A percentile compares a stretch with the other conserved stretches of the same genome.
phyloP scores from a whole-genome alignment of 2,888 invertebrate genomes.

The Alentia gelatinosa region DNA sequence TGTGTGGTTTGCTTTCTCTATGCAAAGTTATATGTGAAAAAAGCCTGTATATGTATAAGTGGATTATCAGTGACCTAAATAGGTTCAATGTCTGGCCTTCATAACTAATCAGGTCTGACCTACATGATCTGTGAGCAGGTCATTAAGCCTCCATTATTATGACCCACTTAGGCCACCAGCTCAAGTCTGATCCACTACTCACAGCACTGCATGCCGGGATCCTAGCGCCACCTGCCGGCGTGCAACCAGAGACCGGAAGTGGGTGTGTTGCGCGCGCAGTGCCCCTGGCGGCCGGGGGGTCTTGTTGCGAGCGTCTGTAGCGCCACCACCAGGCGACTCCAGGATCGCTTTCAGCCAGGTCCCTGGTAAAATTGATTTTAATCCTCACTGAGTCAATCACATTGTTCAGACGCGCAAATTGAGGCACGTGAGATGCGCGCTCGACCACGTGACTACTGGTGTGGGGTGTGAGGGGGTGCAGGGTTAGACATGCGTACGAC shows the following conservation, averaged over 20 bases:
- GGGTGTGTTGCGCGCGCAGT: background rate
- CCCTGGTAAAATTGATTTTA: slow-evolving; percentile 54
- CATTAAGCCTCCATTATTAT: too few species aligned
- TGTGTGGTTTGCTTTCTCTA: too few species aligned
- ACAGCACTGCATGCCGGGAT: too few species aligned
- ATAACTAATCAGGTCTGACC: too few species aligned
- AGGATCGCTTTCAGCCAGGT: background rate
- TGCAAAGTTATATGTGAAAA: too few species aligned
- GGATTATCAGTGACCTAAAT: too few species aligned
- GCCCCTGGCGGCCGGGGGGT: background rate
- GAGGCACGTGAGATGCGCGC: background rate
- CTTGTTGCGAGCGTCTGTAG: background rate
- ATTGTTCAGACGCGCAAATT: slow-evolving; percentile 47
- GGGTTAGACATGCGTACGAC: slow-evolving; percentile 20
- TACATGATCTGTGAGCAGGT: too few species aligned
- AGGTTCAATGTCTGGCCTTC: too few species aligned
- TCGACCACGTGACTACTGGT: background rate
- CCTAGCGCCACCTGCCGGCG: background rate
- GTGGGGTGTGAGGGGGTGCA: background rate
- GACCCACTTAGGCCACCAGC: too few species aligned
- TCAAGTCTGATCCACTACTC: too few species aligned
- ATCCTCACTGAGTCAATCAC: slow-evolving; percentile 22
- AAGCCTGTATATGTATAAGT: too few species aligned
- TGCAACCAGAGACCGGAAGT: background rate
- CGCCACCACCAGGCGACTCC: background rate